These are phyloP conservation scores for Bryconaethiops microstoma DNA, from an alignment of 2,797 vertebrate genomes.

Conservation along the genomic window DNA sequence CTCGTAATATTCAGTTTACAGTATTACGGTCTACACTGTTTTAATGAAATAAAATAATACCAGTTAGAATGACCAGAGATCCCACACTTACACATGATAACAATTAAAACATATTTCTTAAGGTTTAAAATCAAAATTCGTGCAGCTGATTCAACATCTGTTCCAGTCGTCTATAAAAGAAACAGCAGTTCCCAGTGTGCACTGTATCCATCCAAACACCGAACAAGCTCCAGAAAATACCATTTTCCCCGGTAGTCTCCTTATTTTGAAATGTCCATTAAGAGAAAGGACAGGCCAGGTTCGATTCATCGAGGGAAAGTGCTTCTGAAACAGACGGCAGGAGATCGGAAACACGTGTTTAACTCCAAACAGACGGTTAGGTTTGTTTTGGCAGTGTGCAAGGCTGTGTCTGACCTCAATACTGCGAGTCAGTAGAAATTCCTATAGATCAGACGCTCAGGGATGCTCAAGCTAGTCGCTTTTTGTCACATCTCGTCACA, in stretches of 20 bases:
- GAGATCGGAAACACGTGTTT: background rate
- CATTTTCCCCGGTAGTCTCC: background rate
- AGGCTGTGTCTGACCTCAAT: background rate
- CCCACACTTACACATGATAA: no score
- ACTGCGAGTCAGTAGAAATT: background rate
- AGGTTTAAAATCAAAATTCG: no score
- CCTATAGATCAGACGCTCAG: background rate
- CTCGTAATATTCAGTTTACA: no score
- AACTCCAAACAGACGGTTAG: background rate
- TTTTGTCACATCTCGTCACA: constrained; percentile 18
- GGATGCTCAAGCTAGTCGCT: background rate
- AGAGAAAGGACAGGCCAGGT: background rate
- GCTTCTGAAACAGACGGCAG: constrained; percentile 4
- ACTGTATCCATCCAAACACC: background rate
- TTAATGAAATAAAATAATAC: no score
- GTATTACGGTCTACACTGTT: no score
- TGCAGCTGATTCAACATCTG: no score
- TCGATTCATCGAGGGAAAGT: background rate
- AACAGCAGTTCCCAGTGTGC: background rate
- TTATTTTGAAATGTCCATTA: background rate
- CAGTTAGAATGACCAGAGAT: no score
- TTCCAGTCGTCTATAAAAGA: background rate
- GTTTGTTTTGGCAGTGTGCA: background rate
- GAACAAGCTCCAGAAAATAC: background rate
- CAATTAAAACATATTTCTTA: no score